Base-by-base conservation (phyloP, 2,888 invertebrate species). In the Nomada ferruginata region DNA sequence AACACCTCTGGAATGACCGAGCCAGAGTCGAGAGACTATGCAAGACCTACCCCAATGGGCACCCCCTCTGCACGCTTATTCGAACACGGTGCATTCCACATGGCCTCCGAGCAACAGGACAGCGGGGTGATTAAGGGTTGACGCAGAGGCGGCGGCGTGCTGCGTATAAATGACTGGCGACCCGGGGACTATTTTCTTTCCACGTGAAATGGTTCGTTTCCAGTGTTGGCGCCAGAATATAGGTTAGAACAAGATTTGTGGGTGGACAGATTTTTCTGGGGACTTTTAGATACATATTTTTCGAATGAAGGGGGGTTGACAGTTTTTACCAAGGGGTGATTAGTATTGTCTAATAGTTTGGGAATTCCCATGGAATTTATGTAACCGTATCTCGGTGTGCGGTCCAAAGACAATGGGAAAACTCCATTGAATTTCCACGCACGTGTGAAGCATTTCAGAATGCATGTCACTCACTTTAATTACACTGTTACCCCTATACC, bases 1-100 rank as follows among this genome's bases (percentile, higher is more conserved):
- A 84, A 82, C 78, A 82, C 79, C 82, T 73, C 65, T 44, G 76
- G 71, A 80, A 72, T 79, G 78, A 76, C 71, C 79, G 75, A 44
- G 47, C 50, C 71, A 26, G 55, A 69, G 72, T 76, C 69, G 72
- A 83, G 78, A 70, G 76, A 52, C 71, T 64, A 11, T 55, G 29
- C 60, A 50, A 75, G 76, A 83, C 71, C 83, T 76, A 85, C 85
- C 85, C 85, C 82, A 84, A 85, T 13, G 75, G 55, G 52, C 60
- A 65, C 52, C 36, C 59, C 47, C 50, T 61, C 53, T 47, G 15
- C 44, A 36, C 29, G 36, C 52, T 47, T 29, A 57, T 47, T 44
- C 57, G 13, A 70, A 65, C 47, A 18, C 53, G 15, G 11, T 2
- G 65, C 44, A 57, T 70, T 60, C 23, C 63, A 53, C 42, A 47